Evolutionary conservation across 2,888 invertebrate genomes (phyloP), one percentile per base, ranked within the genome.

Genomic region (Gisinianus flammeolus): DNA sequence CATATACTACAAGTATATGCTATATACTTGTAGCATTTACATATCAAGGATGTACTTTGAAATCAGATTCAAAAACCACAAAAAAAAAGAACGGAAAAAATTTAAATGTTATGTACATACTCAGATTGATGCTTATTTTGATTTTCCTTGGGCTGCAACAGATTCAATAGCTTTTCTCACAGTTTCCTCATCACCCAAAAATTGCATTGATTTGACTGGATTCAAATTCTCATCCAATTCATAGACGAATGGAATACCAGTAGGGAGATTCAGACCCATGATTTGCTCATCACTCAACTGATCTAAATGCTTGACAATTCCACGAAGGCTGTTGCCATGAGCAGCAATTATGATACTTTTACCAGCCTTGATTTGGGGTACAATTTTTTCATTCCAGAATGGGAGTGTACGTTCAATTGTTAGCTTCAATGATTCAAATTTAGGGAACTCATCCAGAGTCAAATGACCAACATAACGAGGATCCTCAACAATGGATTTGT

Each of bases 291-390:
- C 92, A 64, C 90, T 90, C 85, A 94, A 88, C 79, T 89, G 92
- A 87, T 95, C 94, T 86, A 95, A 90, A 88, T 94, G 92, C 87
- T 95, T 95, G 0, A 95, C 93, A 83, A 95, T 92, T 79, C 94
- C 94, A 85, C 95, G 89, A 56, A 94, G 90, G 86, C 94, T 94
- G 87, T 95, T 95, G 68, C 95, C 95, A 86, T 95, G 95, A 30
- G 94, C 94, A 35, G 93, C 94, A 85, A 95, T 92, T 71, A 95
- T 90, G 74, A 95, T 91, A 33, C 88, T 91, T 86, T 93, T 93
- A 72, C 94, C 94, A 84, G 90, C 93, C 86, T 93, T 93, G 81
- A 95, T 90, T 89, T 95, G 90, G 84, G 96, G 91, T 85, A 95
- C 91, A 87, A 98, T 91, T 64, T 91, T 90, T 86, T 93, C 88